phyloP scores from a whole-genome alignment of 2,888 invertebrate species.

The Eurytoma californica region DNA sequence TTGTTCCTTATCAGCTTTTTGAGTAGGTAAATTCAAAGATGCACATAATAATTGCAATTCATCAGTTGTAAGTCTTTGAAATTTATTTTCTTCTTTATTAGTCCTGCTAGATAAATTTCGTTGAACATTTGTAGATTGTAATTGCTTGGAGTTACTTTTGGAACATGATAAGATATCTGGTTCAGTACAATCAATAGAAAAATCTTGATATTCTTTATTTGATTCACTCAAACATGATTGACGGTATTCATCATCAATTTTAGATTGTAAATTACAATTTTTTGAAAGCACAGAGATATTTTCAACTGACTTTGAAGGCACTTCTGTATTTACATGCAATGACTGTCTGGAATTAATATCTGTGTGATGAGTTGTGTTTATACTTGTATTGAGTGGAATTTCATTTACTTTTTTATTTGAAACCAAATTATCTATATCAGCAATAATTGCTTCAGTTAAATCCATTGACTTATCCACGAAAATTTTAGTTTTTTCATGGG shows the following conservation, averaged over 20 bases:
- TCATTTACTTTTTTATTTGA: not conserved
- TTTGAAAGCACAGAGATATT: not conserved
- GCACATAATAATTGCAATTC: conserved; percentile 53
- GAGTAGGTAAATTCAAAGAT: conserved; percentile 53
- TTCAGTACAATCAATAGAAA: too few species aligned
- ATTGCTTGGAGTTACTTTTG: too few species aligned
- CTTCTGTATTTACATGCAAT: conserved; percentile 3
- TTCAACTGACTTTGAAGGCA: not conserved
- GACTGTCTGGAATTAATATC: not conserved
- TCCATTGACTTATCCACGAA: conserved; percentile 55
- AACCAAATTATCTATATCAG: not conserved
- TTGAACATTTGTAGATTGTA: not conserved
- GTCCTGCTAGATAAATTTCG: conserved; percentile 22
- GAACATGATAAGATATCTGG: too few species aligned
- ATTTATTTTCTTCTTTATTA: conserved; percentile 40
- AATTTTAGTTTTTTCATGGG: conserved; percentile 12
- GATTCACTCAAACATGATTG: too few species aligned
- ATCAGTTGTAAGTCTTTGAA: conserved; percentile 53
- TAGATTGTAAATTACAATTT: not conserved
- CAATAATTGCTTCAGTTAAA: conserved; percentile 47
- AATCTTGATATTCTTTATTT: too few species aligned
- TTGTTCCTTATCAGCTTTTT: conserved; percentile 35
- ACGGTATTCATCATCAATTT: conserved; percentile 8
- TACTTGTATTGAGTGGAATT: too few species aligned
- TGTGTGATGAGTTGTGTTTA: not conserved